Base-by-base conservation (phyloP, 2,888 invertebrate genomes). In the Eulithis testata region DNA sequence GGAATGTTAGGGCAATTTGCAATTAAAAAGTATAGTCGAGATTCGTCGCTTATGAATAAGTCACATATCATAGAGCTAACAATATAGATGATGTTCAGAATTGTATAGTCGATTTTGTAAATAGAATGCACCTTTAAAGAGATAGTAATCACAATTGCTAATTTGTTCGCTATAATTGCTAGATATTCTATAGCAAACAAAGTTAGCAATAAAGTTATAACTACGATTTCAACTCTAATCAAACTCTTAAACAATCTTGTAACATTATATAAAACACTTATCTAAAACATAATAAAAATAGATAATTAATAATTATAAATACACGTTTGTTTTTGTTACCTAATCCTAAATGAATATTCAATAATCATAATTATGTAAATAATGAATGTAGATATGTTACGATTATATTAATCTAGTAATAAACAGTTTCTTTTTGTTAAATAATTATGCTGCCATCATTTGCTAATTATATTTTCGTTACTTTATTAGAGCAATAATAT, bases 61-160 rank as follows among this genome's bases (percentile, higher is more conserved):
- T 85, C 78, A 90, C 90, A 90, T 90, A 90, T 90, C 89, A 89
- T 86, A 88, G 84, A 70, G 63, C 71, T 76, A 79, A 78, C 72
- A 76, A 70, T 55, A 5, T 53, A 43, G 40, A 36, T 11, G 7
- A 44, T 49, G 11, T 47, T 49, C 49, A 52, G 37, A 37, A 40
- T 36, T 37, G 21, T 44, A 49, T 14, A n/a, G 45, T 40, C 43
- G 43, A 36, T 53, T 54, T 47, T 60, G 50, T 63, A 63, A 53
- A 59, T 56, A 57, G 40, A n/a, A 12, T 53, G 52, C 57, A 57
- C 57, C 8, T 9, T 12, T 11, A 11, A 21, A n/a, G 3, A 9
- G 21, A 11, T 11, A 27, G 27, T 31, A 40, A 2, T 11, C 9
- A 40, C 8, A 40, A 5, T 11, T 40, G 40, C 8, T 40, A 40